Conservation (phyloP, 2,113 vertebrate species). For the Sinocyclocheilus maitianheensis region DNA sequence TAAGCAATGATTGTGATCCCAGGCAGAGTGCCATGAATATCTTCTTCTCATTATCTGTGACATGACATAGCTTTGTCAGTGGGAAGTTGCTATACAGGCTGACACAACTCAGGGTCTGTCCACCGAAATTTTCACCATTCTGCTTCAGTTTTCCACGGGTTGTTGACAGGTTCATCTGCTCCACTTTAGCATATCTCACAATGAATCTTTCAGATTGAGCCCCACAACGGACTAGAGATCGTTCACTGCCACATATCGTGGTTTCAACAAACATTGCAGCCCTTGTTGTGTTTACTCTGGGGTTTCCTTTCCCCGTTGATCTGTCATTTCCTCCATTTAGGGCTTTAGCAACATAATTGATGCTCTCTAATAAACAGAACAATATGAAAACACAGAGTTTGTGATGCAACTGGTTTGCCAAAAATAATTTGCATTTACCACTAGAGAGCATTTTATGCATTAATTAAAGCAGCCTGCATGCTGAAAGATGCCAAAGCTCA, state of each 20-base stretch:
- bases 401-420: conserved; percentile 35
- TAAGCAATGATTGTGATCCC: conserved; percentile 49
- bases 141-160: neutral
- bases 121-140: conserved; percentile 33
- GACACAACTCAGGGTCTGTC: conserved; percentile 40
- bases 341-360: conserved; percentile 38
- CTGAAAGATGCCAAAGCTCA: conserved; percentile 47
- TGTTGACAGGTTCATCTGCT: conserved; percentile 43
- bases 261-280: conserved; percentile 33
- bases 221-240: conserved; percentile 19
- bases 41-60: conserved; percentile 12
- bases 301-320: conserved; percentile 22
- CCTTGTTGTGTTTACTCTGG: conserved; percentile 34
- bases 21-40: conserved; percentile 41
- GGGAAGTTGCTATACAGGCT: conserved; percentile 32
- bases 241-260: neutral
- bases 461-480: conserved; percentile 20
- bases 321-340: conserved; percentile 27
- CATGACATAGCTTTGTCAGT: conserved; percentile 35
- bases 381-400: conserved; percentile 32
- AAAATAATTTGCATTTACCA: conserved; percentile 41
- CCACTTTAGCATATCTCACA: conserved; percentile 40
- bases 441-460: conserved; percentile 50
- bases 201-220: conserved; percentile 40
- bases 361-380: conserved; percentile 39